Conservation (phyloP, 1,140 invertebrate genomes). For the Drosophila bocqueti region DNA sequence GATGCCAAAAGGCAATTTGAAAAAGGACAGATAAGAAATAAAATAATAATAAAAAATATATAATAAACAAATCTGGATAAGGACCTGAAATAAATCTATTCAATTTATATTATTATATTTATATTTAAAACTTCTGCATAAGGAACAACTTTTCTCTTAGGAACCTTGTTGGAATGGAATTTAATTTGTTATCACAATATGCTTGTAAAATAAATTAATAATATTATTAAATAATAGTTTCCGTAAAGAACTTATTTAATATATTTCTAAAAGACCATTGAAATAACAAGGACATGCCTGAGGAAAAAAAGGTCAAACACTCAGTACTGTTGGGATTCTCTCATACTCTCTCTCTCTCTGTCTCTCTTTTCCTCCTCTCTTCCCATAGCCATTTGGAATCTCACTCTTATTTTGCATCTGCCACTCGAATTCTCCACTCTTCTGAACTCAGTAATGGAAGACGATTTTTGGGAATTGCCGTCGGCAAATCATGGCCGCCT, state of each 20-base stretch:
- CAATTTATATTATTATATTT: too few relatives aligned
- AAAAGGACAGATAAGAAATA: neutral
- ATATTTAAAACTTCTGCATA: too few relatives aligned
- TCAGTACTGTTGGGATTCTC: neutral
- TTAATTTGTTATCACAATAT: neutral
- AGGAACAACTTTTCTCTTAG: too few relatives aligned
- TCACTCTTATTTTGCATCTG: conserved; percentile 36
- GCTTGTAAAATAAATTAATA: neutral
- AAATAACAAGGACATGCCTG: neutral
- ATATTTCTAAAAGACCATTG: neutral
- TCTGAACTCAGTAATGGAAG: conserved; percentile 56
- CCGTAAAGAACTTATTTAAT: neutral
- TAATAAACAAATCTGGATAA: neutral
- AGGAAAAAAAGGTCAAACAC: neutral
- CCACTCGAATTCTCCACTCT: conserved; percentile 64
- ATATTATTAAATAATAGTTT: neutral
- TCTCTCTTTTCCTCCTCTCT: conserved; percentile 14
- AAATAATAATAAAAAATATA: neutral
- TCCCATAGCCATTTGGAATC: neutral
- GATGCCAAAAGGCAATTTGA: neutral
- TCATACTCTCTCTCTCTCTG: neutral
- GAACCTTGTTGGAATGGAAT: neutral
- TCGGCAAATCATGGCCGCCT: conserved; percentile 78
- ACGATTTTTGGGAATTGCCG: conserved; percentile 56
- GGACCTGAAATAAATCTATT: too few relatives aligned